Evolutionary conservation across 2,888 invertebrate genomes (phyloP).

Genomic region (Empis stercorea): DNA sequence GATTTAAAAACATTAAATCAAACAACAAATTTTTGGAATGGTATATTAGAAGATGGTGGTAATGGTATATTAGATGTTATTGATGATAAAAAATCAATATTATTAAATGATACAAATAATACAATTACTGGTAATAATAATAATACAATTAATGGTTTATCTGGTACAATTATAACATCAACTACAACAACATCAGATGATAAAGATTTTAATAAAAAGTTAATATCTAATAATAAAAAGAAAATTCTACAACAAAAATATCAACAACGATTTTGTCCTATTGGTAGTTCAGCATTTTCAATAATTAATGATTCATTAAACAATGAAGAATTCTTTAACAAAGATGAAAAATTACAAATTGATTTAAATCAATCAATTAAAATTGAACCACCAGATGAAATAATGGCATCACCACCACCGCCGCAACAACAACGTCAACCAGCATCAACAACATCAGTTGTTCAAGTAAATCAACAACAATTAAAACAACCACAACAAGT

Average conservation of each 20-base stretch:
- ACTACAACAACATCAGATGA: slow-evolving; percentile 9
- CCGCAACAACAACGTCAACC: slow-evolving; percentile 11
- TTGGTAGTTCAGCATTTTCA: slow-evolving; percentile 9
- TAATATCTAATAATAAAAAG: slow-evolving; percentile 3
- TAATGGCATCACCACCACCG: slow-evolving; percentile 14
- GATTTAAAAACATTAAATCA: slow-evolving; percentile 34
- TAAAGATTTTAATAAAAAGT: not conserved
- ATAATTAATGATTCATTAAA: slow-evolving; percentile 10
- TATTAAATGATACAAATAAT: not conserved
- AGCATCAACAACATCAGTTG: slow-evolving; percentile 1
- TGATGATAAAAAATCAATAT: slow-evolving; percentile 21
- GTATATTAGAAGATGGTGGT: slow-evolving; percentile 26
- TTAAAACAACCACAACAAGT: slow-evolving; percentile 3
- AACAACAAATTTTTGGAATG: slow-evolving; percentile 36
- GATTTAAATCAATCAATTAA: slow-evolving; percentile 16
- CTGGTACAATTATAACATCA: not conserved
- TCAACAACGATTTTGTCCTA: not conserved
- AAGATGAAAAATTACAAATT: slow-evolving; percentile 12
- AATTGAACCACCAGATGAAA: slow-evolving; percentile 20
- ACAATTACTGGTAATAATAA: not conserved
- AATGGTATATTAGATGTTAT: slow-evolving; percentile 28
- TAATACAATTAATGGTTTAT: slow-evolving; percentile 10
- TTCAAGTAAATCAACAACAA: slow-evolving; percentile 1
- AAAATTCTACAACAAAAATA: slow-evolving; percentile 4
- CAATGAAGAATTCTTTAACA: slow-evolving; percentile 28